Evolutionary conservation across 2,113 vertebrate species (phyloP).

Genomic region (Seriola aureovittata): DNA sequence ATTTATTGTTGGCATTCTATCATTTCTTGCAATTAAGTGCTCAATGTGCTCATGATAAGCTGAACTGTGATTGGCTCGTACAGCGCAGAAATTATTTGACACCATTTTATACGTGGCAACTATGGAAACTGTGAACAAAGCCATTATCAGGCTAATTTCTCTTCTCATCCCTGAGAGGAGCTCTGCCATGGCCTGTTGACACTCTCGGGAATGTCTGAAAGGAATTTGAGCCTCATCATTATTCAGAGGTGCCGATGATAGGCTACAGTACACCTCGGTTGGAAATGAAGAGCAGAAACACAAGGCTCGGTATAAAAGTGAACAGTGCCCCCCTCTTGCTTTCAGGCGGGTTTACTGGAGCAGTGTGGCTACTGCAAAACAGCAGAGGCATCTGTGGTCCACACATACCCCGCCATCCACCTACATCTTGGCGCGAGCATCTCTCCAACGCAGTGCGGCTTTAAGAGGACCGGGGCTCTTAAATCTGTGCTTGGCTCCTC

Average conservation of each 20-base stretch:
- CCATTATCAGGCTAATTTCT: conserved; percentile 29
- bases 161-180: conserved; percentile 19
- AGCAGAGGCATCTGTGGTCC: conserved; percentile 56
- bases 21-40: neutral
- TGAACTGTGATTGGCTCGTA: neutral
- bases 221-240: conserved; percentile 35
- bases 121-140: conserved; percentile 29
- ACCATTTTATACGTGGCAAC: conserved; percentile 6
- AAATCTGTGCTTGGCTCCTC: conserved; percentile 81
- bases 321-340: conserved; percentile 86
- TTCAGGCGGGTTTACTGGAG: conserved; percentile 68
- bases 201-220: conserved; percentile 46
- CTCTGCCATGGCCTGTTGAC: conserved; percentile 36
- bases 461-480: conserved; percentile 83
- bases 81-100: conserved; percentile 2
- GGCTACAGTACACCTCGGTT: conserved; percentile 21
- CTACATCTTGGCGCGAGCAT: conserved; percentile 58
- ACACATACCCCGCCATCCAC: conserved; percentile 51
- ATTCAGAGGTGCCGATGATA: conserved; percentile 42
- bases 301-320: conserved; percentile 73
- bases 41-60: neutral
- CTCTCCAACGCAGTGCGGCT: conserved; percentile 85
- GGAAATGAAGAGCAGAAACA: conserved; percentile 45
- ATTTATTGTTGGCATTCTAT: conserved; percentile 7
- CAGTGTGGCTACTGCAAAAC: conserved; percentile 46